Base-by-base conservation (phyloP, 2,888 invertebrate genomes). In the Seira musarum region DNA sequence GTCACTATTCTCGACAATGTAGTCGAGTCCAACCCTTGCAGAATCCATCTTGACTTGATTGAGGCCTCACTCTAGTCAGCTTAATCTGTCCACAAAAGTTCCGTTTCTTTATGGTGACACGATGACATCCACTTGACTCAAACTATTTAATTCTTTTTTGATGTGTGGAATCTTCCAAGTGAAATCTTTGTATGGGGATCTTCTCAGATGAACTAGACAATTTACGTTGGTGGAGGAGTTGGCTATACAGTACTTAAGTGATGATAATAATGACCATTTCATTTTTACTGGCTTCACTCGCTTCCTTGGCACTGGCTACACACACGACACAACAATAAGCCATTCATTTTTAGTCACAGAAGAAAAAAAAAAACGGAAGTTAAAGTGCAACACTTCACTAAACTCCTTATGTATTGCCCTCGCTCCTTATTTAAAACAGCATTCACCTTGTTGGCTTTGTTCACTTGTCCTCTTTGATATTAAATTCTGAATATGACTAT, bases 1-100 rank as follows among this genome's bases (percentile, higher is more conserved):
- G 89, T 96, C 96, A 85, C 94, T 94, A 90, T 96, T 96, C 90
- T 96, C 95, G 87, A 97, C 96, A 89, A 97, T 96, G 90, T 96
- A 96, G 91, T 96, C 96, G 90, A 97, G 92, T 87, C 97, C 97
- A 89, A 96, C 94, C 88, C 95, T 93, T 3, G 85, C 85, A 89
- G 96, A 95, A 91, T 97, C 97, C 95, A 97, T 95, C 83, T 85
- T 85, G 66, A 76, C n/a, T n/a, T n/a, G n/a, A n/a, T n/a, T n/a
- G 30, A 2, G 30, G 30, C 30, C 30, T 30, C 30, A 5, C 30
- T 30, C 30, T 30, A 53, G 53, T 17, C 61, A 66, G 65, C 64
- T 53, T 53, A 53, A 53, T 53, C n/a, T 17, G 53, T 53, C 15
- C 53, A 53, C 3, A 3, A n/a, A 53, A 53, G 53, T 53, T 53